Evolutionary conservation across 2,888 invertebrate species (phyloP), one percentile per base, ranked within the genome.

Genomic region (Drosophila siamana): DNA sequence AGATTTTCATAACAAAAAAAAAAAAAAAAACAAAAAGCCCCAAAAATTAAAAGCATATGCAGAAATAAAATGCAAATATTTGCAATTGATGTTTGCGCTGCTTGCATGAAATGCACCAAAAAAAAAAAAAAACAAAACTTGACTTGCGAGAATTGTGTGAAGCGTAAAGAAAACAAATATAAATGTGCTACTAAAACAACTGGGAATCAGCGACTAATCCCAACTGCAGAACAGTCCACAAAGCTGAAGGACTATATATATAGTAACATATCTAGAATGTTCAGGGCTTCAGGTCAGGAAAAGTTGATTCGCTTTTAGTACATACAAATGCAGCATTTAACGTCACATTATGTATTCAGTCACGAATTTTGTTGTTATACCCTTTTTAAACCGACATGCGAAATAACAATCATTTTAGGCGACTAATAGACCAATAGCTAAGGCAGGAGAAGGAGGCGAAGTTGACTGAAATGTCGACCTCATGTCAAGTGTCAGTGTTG

Each of bases 401-500:
- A 19, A 19, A 48, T 33, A 11, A 11, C 13, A 38, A 51, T 15
- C 24, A 11, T 26, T 51, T 51, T 40, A 24, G 38, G 51, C 13
- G 33, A n/a, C 30, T 43, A 33, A 55, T 22, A 16, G 24, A 7
- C 15, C 7, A 4, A n/a, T 2, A 43, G n/a, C 22, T 24, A 5
- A 24, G 24, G 24, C 0, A 33, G 33, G 13, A 6, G 36, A 6
- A 6, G 13, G 5, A 16, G 8, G 50, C 0, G 19, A 24, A 9
- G 6, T n/a, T 33, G n/a, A 26, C 15, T 9, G 15, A 41, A 30
- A 8, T 50, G 16, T 56, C 24, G 41, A 50, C 11, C 46, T 60
- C 44, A 55, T 61, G 48, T 55, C 66, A 66, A 54, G 62, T 67
- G 55, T 62, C 55, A 28, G 5, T 22, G 11, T 36, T 66, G 47